These are phyloP conservation scores for Centropristis striata DNA, from an alignment of 2,113 vertebrate genomes.

Conservation along the genomic window DNA sequence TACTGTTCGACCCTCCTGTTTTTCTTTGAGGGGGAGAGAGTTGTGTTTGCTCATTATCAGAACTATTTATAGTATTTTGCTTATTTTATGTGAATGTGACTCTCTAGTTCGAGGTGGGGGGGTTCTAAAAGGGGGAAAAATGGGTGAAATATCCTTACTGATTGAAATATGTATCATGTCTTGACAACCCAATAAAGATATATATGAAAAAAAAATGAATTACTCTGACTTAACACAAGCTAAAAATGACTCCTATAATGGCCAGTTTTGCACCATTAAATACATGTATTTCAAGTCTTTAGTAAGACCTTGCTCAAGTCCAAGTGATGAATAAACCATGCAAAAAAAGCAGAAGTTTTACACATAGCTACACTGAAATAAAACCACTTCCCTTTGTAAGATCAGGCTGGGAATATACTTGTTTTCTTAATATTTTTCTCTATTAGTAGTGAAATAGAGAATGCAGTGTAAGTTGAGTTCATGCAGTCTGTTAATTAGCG, in stretches of 20 bases:
- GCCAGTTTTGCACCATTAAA: not conserved
- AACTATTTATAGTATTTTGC: too few species aligned
- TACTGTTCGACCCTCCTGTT: too few species aligned
- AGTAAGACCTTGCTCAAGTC: not conserved
- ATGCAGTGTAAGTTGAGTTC: too few species aligned
- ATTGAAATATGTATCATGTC: too few species aligned
- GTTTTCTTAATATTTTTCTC: not conserved
- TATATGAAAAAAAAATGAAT: too few species aligned
- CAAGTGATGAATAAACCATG: not conserved
- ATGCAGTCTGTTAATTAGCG: not conserved
- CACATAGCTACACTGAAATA: not conserved
- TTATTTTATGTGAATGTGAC: too few species aligned
- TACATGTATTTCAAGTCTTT: not conserved
- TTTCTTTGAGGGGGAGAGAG: too few species aligned
- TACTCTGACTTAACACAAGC: not conserved
- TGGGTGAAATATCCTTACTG: too few species aligned
- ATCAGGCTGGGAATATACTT: not conserved
- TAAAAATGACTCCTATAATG: not conserved
- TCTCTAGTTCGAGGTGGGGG: too few species aligned
- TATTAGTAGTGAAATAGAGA: not conserved
- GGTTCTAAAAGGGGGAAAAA: too few species aligned
- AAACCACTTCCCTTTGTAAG: not conserved
- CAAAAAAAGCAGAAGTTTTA: not conserved
- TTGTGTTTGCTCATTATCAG: too few species aligned
- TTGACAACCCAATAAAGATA: too few species aligned